Base-by-base conservation (phyloP, 53 echinoderm and acorn worm genomes). In the Mesocentrotus franciscanus region DNA sequence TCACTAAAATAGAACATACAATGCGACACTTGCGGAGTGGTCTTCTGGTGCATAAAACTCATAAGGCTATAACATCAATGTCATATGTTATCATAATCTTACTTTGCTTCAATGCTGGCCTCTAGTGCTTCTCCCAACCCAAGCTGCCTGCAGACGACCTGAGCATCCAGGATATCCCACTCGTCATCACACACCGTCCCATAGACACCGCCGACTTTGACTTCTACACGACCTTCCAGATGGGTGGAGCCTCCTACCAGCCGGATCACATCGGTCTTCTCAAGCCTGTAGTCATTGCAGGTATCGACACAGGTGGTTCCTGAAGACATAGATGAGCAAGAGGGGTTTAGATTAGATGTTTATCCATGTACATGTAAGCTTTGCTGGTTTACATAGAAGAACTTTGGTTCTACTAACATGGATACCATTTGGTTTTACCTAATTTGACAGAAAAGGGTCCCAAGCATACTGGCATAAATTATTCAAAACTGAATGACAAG, bases 151-250 rank as follows among this genome's bases (percentile, higher is more conserved):
- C 99, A 99, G 57, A 99, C 97, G 10, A 99, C 98, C 42, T 97
- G 57, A 33, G 97, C 99, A 78, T 98, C 98, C 18, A 96, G 85
- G 7, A 99, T 62, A 34, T 96, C 96, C 99, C 99, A 99, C 71
- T 96, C 85, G 60, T 99, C 99, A 91, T 99, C 99, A 74, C 99
- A 99, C 6, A 99, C 95, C 4, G 99, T 96, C 22, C 99, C 99
- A 89, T 94, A 99, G 1, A 60, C 14, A 11, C 78, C 96, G 16
- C 93, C 91, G 39, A 94, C 66, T 9, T 90, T 89, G 70, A 99
- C 96, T 95, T 99, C 99, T 33, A 99, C 98, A 8, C 98, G 97
- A 1, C 99, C 99, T 57, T 96, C 96, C 5, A 97, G 91, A n/a
- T 95, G 92, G 34, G 96, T 93, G 8, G 66, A 14, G 18, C 95